Base-by-base conservation (phyloP, 1,140 invertebrate species). In the Cherax quadricarinatus region DNA sequence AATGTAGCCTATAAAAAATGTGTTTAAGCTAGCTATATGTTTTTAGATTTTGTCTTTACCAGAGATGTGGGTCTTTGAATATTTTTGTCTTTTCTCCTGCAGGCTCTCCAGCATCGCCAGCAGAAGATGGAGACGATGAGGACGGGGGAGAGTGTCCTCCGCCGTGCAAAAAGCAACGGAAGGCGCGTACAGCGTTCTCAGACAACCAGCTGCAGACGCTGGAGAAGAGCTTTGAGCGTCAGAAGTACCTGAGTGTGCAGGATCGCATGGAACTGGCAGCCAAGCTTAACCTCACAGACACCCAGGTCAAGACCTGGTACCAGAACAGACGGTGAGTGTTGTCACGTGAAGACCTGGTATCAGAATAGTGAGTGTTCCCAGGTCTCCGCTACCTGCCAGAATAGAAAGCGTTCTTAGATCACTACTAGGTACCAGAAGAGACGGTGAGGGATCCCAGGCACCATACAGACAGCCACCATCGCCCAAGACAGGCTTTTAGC, bases 231-330 rank as follows among this genome's bases (percentile, higher is more conserved):
- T 99, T 99, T 95, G 99, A 99, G 95, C 96, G 98, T 93, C 99
- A 99, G 95, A 99, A 99, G 95, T 99, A 99, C 96, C 96, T 99
- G 49, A 99, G 98, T 94, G 99, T 99, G 7, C 98, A 99, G 95
- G 99, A 99, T 95, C 96, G 99, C 90, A 99, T 99, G 98, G 99
- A 99, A 96, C 95, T 99, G 92, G 99, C 99, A 0, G 98, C 98
- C 53, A 99, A 99, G 95, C 96, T 99, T 66, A 98, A 98, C 93
- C 96, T 99, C 51, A 99, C 98, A 14, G 99, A 99, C 95, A 99
- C 99, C 21, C 99, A 99, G 96, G 99, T 99, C 94, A 99, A 99
- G 95, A 99, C 99, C 89, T 99, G 99, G 99, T 99, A 99, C 95
- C 99, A 99, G 95, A 99, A 99, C 95, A 96, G 99, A 96, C 97